Conservation (phyloP, 2,113 vertebrate species). For the Girardinichthys multiradiatus region DNA sequence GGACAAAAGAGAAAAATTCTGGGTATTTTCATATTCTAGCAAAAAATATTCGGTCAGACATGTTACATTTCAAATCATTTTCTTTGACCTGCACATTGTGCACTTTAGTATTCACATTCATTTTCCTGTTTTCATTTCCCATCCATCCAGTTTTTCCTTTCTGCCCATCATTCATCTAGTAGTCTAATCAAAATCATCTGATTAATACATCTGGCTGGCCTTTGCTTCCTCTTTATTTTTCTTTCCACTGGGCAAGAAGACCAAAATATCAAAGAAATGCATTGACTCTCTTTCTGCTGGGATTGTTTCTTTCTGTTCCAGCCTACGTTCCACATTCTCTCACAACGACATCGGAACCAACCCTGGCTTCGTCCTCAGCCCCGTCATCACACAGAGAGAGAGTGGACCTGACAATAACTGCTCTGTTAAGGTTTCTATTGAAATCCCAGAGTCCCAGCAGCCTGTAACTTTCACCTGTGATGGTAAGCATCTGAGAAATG, state of each 20-base stretch:
- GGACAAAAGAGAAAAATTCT: neutral
- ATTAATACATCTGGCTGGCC: constrained; percentile 18
- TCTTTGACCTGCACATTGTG: too few relatives aligned
- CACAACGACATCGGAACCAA: constrained; percentile 82
- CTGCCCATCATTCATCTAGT: constrained; percentile 4
- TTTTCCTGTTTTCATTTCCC: neutral
- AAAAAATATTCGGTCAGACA: neutral
- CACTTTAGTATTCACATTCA: neutral
- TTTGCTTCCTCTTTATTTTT: constrained; percentile 5
- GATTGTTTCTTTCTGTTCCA: constrained; percentile 52
- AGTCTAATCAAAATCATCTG: constrained; percentile 24
- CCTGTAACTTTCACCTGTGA: constrained; percentile 98
- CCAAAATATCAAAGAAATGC: neutral
- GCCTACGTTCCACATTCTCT: constrained; percentile 87
- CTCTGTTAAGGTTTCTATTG: constrained; percentile 97
- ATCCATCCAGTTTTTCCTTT: constrained; percentile 3
- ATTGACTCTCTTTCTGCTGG: constrained; percentile 13
- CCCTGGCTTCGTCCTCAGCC: constrained; percentile 91
- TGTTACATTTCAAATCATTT: too few relatives aligned
- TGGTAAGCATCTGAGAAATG: constrained; percentile 78
- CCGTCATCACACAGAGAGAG: constrained; percentile 88
- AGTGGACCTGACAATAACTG: constrained; percentile 85
- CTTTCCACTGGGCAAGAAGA: neutral
- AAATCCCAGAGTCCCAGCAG: constrained; percentile 93
- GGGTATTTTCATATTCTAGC: too few relatives aligned